A percentile compares a stretch with the other conserved stretches of the same genome.
Evolutionary conservation across 2,888 invertebrate species (phyloP).

Genomic region (Clitarchus hookeri): DNA sequence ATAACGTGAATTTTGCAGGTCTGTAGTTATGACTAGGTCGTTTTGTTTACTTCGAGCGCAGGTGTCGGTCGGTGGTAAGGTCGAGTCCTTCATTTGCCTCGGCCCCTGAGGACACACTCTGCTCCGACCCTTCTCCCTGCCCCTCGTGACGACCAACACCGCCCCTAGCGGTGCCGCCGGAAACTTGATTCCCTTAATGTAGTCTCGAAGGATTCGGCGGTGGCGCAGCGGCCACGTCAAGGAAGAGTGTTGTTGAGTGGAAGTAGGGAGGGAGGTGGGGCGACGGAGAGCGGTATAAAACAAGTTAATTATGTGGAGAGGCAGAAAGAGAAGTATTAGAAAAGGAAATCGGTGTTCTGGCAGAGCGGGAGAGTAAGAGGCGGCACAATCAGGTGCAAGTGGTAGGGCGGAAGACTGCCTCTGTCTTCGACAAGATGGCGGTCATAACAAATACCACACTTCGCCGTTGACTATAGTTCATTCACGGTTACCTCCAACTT

Average conservation of each 20-base stretch:
- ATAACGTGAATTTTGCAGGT: too few relatives aligned
- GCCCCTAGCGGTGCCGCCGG: neutral
- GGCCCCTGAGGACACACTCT: neutral
- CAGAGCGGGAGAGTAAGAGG: slow-evolving; percentile 29
- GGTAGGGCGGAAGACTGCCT: too few relatives aligned
- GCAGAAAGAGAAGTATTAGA: slow-evolving; percentile 39
- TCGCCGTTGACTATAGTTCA: too few relatives aligned
- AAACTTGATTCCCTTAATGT: slow-evolving; percentile 39
- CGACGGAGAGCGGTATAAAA: slow-evolving; percentile 30
- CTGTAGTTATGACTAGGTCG: too few relatives aligned
- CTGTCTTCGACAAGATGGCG: neutral
- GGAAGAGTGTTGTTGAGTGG: neutral
- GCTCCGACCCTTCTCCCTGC: neutral
- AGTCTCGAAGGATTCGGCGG: slow-evolving; percentile 35
- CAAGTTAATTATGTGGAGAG: slow-evolving; percentile 39
- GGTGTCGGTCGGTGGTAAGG: too few relatives aligned
- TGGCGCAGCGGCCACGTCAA: slow-evolving; percentile 27
- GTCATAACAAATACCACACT: neutral
- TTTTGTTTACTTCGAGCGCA: too few relatives aligned
- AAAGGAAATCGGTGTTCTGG: slow-evolving; percentile 20
- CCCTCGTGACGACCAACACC: neutral
- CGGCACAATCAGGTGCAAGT: neutral
- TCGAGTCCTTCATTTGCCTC: too few relatives aligned
- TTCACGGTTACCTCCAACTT: too few relatives aligned
- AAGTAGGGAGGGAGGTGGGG: neutral